Base-by-base conservation (phyloP, 2,113 vertebrate genomes). In the Syngnathus floridae region DNA sequence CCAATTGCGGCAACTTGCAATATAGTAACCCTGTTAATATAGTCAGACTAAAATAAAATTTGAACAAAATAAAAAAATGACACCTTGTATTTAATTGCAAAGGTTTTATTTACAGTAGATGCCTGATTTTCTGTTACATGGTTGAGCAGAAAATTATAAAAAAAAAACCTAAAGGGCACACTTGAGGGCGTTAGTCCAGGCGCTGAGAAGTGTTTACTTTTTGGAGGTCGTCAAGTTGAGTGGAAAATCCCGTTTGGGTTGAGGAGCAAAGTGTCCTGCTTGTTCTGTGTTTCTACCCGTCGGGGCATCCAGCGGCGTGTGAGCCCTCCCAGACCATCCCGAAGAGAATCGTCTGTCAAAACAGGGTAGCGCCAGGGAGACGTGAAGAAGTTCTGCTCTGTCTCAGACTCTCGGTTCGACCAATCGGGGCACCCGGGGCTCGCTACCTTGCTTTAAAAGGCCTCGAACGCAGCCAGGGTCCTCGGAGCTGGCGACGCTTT, bases 381-480 rank as follows among this genome's bases (percentile, higher is more conserved):
- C 37, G 11, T 21, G 37, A 60, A 40, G 57, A 60, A 60, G 57
- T 60, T 37, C 57, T 40, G 57, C 56, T 58, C 31, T 38, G 35
- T 58, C 17, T 58, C 35, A 19, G 35, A 21, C 37, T 19, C 19
- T n/a, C 36, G 57, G 36, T 11, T 37, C 36, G 8, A 21, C 57
- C 57, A n/a, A 59, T 59, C 36, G 4, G 10, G 36, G 57, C 35
- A 40, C 4, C 5, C 58, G 38, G 12, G 4, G 38, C 59, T 26
- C 36, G 37, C 17, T 40, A 26, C 21, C 40, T 61, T 61, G 59
- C 59, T 61, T 61, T 61, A 61, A 43, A 61, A 61, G 59, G 59
- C 38, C 56, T 37, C 19, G 7, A 38, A 19, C 35, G 31, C 10
- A 7, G 51, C 22, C 51, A 35, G 5, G 17, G 16, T 49, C 19